Percentiles rank a stretch among this genome's conserved stretches.
phyloP scores from a whole-genome alignment of 2,888 invertebrate genomes.

The Amphiduros pacificus region DNA sequence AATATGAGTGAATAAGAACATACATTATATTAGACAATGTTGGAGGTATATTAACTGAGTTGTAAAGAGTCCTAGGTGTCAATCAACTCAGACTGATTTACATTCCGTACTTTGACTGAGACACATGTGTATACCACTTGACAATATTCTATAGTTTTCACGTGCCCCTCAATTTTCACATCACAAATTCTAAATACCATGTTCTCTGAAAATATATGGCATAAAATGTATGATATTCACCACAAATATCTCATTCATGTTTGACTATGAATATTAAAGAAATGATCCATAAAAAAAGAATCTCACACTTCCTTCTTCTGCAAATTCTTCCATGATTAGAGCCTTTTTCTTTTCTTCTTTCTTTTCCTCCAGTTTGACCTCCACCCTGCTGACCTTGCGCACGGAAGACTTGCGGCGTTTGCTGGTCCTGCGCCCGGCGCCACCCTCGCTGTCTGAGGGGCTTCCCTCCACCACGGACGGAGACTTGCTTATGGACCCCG shows the following conservation, averaged over 20 bases:
- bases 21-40: too few species aligned
- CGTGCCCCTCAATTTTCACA: too few species aligned
- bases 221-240: constrained; percentile 1
- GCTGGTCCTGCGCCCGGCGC: background rate
- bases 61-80: too few species aligned
- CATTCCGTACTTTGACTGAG: too few species aligned
- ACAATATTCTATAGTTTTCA: too few species aligned
- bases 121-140: too few species aligned
- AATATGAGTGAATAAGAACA: too few species aligned
- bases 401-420: constrained; percentile 5
- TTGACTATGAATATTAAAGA: background rate
- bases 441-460: background rate
- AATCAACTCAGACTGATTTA: too few species aligned
- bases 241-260: background rate
- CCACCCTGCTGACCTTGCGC: background rate
- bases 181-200: too few species aligned
- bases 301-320: constrained; percentile 24
- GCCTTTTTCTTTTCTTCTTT: constrained; percentile 9
- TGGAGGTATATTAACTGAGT: too few species aligned
- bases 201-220: too few species aligned
- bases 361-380: background rate
- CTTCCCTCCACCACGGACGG: background rate
- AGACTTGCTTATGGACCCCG: too few species aligned
- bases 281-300: background rate
- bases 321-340: constrained; percentile 17